These are phyloP conservation scores for Tiphia femorata DNA, from an alignment of 2,888 invertebrate species.

Conservation along the genomic window DNA sequence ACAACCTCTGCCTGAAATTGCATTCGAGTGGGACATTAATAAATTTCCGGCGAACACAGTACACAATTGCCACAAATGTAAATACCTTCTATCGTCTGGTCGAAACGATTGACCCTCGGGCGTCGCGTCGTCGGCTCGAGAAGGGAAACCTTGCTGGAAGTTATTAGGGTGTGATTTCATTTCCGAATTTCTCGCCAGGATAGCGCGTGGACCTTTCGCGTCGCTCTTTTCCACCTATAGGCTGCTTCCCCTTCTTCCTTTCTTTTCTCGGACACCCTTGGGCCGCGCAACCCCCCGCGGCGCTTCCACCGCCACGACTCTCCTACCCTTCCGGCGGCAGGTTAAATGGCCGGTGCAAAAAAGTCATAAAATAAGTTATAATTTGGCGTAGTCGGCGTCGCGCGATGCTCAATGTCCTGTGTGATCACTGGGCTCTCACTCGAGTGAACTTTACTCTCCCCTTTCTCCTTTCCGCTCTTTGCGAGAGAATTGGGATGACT, in stretches of 20 bases:
- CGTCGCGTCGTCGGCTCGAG: background rate
- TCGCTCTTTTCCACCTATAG: too few species aligned
- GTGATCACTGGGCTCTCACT: slow-evolving; percentile 67
- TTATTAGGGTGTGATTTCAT: slow-evolving; percentile 68
- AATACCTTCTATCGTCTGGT: background rate
- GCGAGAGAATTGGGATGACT: slow-evolving; percentile 41
- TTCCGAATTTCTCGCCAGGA: slow-evolving; percentile 58
- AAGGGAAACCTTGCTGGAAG: slow-evolving; percentile 46
- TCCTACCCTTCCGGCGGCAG: slow-evolving; percentile 37
- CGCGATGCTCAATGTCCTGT: slow-evolving; percentile 68
- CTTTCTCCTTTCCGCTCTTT: slow-evolving; percentile 55
- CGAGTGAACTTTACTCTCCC: slow-evolving; percentile 63
- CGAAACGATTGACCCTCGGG: background rate
- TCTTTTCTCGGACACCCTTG: too few species aligned
- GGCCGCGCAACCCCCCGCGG: slow-evolving; percentile 15
- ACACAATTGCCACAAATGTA: background rate
- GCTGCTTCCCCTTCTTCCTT: too few species aligned
- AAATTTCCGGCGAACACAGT: background rate
- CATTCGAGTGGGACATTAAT: too few species aligned
- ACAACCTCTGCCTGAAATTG: too few species aligned
- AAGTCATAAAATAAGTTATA: slow-evolving; percentile 70
- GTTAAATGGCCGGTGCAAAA: slow-evolving; percentile 69
- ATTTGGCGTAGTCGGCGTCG: slow-evolving; percentile 67
- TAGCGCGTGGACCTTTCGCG: too few species aligned
- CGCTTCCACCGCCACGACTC: background rate